Evolutionary conservation across 1,140 invertebrate species (phyloP).

Genomic region (Drosophila paulistorum): DNA sequence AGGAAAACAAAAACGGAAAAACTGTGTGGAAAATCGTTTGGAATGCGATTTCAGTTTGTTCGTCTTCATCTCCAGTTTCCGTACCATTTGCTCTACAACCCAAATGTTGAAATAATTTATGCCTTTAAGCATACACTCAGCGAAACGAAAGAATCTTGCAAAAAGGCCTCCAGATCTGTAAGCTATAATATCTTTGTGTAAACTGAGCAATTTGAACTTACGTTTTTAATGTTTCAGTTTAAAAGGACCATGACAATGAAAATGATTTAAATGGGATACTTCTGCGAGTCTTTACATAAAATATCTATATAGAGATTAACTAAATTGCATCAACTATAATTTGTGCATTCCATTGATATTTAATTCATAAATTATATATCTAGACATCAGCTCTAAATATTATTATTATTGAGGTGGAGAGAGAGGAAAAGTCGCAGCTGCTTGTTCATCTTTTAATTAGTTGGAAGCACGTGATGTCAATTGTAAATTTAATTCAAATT

Average conservation of each 20-base stretch:
- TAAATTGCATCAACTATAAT: neutral
- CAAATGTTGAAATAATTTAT: constrained; percentile 61
- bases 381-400: neutral
- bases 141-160: neutral
- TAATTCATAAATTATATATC: constrained; percentile 1
- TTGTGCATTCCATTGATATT: neutral
- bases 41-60: constrained; percentile 23
- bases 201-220: too few species aligned
- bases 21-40: constrained; percentile 2
- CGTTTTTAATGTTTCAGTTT: neutral
- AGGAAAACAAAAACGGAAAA: constrained; percentile 17
- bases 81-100: constrained; percentile 47
- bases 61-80: constrained; percentile 36
- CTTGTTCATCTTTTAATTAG: constrained; percentile 46
- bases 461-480: constrained; percentile 64
- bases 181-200: too few species aligned
- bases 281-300: neutral
- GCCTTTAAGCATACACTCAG: constrained; percentile 23
- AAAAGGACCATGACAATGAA: neutral
- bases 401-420: neutral
- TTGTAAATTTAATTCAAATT: constrained; percentile 32
- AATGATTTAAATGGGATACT: too few species aligned
- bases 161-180: neutral
- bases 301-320: neutral
- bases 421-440: constrained; percentile 3